Percentiles rank a stretch among this genome's conserved stretches.
Conservation (phyloP, 1,140 invertebrate species). For the Fopius arisanus region DNA sequence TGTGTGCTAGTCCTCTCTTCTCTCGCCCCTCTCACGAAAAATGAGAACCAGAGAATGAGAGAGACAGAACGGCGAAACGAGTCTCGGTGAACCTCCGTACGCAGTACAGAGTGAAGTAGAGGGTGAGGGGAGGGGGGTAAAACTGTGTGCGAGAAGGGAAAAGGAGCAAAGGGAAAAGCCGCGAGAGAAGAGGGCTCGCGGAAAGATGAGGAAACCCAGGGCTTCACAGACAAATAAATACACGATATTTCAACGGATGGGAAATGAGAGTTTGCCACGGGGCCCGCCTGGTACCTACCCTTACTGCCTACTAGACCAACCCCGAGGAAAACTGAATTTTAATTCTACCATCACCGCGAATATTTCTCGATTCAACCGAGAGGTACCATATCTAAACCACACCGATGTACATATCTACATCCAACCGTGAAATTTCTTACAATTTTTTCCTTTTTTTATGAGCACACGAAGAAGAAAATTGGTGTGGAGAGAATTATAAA, state of each 20-base stretch:
- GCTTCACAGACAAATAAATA: conserved; percentile 57
- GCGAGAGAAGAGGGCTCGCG: conserved; percentile 12
- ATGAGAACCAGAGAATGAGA: not conserved
- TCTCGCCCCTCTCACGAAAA: not conserved
- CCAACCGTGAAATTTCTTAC: not conserved
- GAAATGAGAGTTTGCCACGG: conserved; percentile 52
- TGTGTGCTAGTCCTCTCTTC: not conserved
- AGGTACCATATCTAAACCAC: not conserved
- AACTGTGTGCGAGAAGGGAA: no score
- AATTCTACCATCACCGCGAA: conserved; percentile 41
- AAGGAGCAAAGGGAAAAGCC: conserved; percentile 40
- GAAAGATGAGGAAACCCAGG: conserved; percentile 23
- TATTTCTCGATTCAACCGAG: not conserved
- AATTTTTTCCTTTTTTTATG: no score
- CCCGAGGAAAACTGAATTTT: conserved; percentile 50
- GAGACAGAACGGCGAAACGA: conserved; percentile 6
- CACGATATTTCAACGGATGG: conserved; percentile 55
- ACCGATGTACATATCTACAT: not conserved
- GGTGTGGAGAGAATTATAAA: not conserved
- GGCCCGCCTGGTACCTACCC: conserved; percentile 24
- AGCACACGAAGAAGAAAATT: not conserved
- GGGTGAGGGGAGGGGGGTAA: conserved; percentile 19
- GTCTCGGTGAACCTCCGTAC: conserved; percentile 34
- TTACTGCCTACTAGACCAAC: conserved; percentile 36
- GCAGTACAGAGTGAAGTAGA: conserved; percentile 24